A percentile compares a stretch with the other conserved stretches of the same genome.
phyloP scores from a whole-genome alignment of 2,888 invertebrate species.

The Esperia sulphurella region DNA sequence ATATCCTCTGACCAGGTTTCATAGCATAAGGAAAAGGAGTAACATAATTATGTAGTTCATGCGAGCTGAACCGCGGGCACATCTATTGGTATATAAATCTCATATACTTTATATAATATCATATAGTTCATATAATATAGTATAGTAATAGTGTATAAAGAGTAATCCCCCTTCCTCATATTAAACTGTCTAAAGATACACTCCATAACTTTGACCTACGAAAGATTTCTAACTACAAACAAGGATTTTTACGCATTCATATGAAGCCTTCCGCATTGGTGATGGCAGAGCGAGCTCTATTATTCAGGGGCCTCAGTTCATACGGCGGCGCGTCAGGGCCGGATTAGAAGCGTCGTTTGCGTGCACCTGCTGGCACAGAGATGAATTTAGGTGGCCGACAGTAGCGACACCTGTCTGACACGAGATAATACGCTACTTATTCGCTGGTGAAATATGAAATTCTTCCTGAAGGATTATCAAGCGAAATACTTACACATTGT shows the following conservation, averaged over 20 bases:
- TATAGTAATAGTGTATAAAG: no score
- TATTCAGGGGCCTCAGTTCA: conserved; percentile 38
- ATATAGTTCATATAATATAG: no score
- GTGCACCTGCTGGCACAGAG: conserved; percentile 62
- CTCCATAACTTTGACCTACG: neutral
- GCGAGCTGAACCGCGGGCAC: no score
- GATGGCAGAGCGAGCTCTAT: conserved; percentile 34
- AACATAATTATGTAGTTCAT: no score
- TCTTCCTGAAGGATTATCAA: conserved; percentile 56
- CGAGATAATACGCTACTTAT: conserved; percentile 70
- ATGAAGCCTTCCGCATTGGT: conserved; percentile 35
- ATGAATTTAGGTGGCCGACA: conserved; percentile 65
- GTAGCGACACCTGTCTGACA: conserved; percentile 71
- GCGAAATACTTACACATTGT: conserved; percentile 30
- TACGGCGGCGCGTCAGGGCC: conserved; percentile 38
- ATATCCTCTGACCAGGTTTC: no score
- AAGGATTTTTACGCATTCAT: conserved; percentile 25
- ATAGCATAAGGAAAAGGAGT: no score
- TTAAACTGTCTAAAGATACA: neutral
- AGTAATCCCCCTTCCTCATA: no score
- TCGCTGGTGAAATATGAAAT: conserved; percentile 69
- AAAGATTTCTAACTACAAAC: neutral
- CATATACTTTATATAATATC: no score
- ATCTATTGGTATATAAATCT: no score
- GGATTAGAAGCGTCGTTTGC: conserved; percentile 61